These are phyloP conservation scores for Eulithis testata DNA, from an alignment of 2,888 invertebrate genomes.

Conservation along the genomic window DNA sequence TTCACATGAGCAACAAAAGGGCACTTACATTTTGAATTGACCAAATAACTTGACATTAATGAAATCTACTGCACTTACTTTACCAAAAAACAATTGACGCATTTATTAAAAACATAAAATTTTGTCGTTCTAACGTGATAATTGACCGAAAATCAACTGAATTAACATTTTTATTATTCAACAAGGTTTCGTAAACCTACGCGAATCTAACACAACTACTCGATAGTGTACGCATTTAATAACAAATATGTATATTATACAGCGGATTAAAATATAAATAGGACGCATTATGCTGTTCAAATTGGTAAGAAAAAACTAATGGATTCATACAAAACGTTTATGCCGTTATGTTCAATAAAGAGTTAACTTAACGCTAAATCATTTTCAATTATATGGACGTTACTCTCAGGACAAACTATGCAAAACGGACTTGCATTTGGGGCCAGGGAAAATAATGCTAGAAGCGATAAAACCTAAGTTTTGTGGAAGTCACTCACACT, in stretches of 20 bases:
- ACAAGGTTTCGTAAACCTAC: conserved; percentile 73
- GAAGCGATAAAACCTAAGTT: conserved; percentile 38
- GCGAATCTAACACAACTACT: conserved; percentile 51
- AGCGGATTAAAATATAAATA: conserved; percentile 56
- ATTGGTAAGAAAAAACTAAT: conserved; percentile 50
- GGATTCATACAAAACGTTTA: conserved; percentile 59
- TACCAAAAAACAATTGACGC: conserved; percentile 74
- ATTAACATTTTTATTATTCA: conserved; percentile 67
- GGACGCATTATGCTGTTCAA: conserved; percentile 55
- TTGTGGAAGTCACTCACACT: conserved; percentile 44
- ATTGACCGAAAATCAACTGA: conserved; percentile 79
- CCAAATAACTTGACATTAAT: conserved; percentile 71
- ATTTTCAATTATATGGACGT: conserved; percentile 83
- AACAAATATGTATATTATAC: conserved; percentile 69
- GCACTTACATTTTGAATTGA: conserved; percentile 75
- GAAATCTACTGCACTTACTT: conserved; percentile 55
- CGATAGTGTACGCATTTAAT: conserved; percentile 64
- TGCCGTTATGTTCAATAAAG: conserved; percentile 51
- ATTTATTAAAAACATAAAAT: conserved; percentile 64
- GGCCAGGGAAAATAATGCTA: conserved; percentile 53
- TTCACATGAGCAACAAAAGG: conserved; percentile 74
- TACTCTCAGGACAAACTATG: conserved; percentile 78
- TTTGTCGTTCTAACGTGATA: conserved; percentile 67
- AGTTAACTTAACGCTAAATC: conserved; percentile 80
- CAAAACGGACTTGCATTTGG: conserved; percentile 74